Base-by-base conservation (phyloP, 2,888 invertebrate species). In the Lochmaea capreae region DNA sequence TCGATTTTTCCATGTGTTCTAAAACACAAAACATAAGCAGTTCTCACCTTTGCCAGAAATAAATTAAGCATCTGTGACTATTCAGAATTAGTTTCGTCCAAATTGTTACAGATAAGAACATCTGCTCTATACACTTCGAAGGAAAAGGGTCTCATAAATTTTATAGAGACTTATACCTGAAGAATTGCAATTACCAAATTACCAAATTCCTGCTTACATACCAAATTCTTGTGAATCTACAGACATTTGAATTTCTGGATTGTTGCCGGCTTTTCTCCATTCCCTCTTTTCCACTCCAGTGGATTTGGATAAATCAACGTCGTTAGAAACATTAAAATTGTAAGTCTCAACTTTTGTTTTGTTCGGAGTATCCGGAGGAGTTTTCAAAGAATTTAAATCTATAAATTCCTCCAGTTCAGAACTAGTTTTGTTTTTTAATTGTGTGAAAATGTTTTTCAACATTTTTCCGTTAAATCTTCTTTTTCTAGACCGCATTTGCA, bases 371-470 rank as follows among this genome's bases (percentile, higher is more conserved):
- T 63, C 43, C 6, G 54, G 54, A 10, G 43, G 26, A 11, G 1
- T 26, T 16, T 63, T 43, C 46, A 63, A 14, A 10, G 70, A 58
- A 54, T 54, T 63, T 16, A 71, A 26, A 59, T 71, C 57, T 12
- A 71, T 57, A 16, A 65, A 71, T 3, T 33, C 18, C 12, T 54
- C 71, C 46, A 71, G 46, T 22, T 71, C 71, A 16, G 71, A 8
- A 33, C 65, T 71, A 14, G 71, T 71, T 58, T 71, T 71, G 16
- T 65, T 71, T 33, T 65, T 65, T 6, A 71, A n/a, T 43, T 54
- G 65, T 14, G 65, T 65, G 16, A 71, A 71, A n/a, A 71, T 65
- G 63, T 71, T 65, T 16, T 65, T 65, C n/a, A 71, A 16, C 11
- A 26, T 43, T 58, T 65, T 71, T n/a, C 71, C 71, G 16, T 71